phyloP scores from a whole-genome alignment of 1,140 invertebrate species.

The Tribolium castaneum region DNA sequence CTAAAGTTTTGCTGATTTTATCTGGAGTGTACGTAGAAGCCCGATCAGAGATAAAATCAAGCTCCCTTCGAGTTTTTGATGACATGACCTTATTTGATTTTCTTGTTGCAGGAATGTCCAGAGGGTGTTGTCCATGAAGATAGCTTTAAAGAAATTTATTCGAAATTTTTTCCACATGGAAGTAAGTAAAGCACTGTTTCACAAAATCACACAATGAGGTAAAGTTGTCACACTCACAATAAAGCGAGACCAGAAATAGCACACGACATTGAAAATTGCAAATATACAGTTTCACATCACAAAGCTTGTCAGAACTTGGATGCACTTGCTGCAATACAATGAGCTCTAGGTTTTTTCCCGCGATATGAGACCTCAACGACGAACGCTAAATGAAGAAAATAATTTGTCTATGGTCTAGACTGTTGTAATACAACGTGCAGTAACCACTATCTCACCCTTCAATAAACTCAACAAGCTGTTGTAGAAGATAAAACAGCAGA shows the following conservation, averaged over 20 bases:
- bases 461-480: constrained; percentile 19
- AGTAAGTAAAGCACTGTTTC: constrained; percentile 78
- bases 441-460: background rate
- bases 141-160: constrained; percentile 98
- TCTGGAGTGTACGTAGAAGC: background rate
- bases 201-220: background rate
- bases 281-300: background rate
- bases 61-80: background rate
- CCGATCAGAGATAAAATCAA: background rate
- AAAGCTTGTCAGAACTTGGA: background rate
- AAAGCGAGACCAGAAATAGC: background rate
- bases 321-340: background rate
- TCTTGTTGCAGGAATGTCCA: constrained; percentile 89
- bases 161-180: constrained; percentile 98
- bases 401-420: background rate
- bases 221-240: background rate
- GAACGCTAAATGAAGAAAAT: background rate
- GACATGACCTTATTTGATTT: background rate
- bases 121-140: constrained; percentile 97
- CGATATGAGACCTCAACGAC: background rate
- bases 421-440: background rate
- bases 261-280: background rate
- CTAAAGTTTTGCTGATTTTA: background rate
- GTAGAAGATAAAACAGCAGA: background rate
- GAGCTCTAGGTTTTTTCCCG: background rate